Conservation (phyloP, 2,888 invertebrate genomes). For the Microctonus aethiopoides region DNA sequence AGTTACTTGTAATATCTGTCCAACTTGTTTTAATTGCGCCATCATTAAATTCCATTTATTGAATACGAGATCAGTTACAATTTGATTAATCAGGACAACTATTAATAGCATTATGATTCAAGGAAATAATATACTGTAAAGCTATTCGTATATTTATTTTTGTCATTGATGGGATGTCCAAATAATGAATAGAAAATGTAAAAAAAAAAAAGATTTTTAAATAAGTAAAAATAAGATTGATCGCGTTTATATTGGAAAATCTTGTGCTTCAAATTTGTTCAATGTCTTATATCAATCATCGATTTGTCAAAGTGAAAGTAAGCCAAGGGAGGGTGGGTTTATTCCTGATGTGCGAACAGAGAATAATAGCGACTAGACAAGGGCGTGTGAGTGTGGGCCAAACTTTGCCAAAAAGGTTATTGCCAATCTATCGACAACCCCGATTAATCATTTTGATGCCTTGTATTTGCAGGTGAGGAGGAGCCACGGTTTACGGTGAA, state of each 20-base stretch:
- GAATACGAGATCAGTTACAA: slow-evolving; percentile 48
- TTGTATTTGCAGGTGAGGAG: slow-evolving; percentile 50
- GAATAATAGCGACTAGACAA: slow-evolving; percentile 24
- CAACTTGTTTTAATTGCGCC: slow-evolving; percentile 43
- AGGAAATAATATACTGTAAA: slow-evolving; percentile 45
- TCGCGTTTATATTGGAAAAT: not conserved
- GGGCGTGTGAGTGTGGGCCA: slow-evolving; percentile 21
- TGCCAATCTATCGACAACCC: slow-evolving; percentile 57
- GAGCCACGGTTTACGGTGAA: slow-evolving; percentile 45
- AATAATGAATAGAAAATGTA: slow-evolving; percentile 6
- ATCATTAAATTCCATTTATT: slow-evolving; percentile 51
- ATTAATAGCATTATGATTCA: slow-evolving; percentile 57
- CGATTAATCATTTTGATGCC: slow-evolving; percentile 53
- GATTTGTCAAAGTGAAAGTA: slow-evolving; percentile 9
- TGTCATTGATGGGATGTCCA: slow-evolving; percentile 1
- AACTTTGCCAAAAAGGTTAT: slow-evolving; percentile 45
- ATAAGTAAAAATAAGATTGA: not conserved
- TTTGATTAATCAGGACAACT: slow-evolving; percentile 45
- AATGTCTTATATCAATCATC: slow-evolving; percentile 24
- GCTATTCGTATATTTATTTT: slow-evolving; percentile 21
- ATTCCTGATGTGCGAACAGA: slow-evolving; percentile 19
- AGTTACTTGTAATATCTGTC: not conserved
- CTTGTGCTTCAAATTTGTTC: not conserved
- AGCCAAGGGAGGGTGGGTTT: slow-evolving; percentile 8
- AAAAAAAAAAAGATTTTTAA: not conserved